Conservation (phyloP, 2,113 vertebrate species). For the Nycticebus coucang region DNA sequence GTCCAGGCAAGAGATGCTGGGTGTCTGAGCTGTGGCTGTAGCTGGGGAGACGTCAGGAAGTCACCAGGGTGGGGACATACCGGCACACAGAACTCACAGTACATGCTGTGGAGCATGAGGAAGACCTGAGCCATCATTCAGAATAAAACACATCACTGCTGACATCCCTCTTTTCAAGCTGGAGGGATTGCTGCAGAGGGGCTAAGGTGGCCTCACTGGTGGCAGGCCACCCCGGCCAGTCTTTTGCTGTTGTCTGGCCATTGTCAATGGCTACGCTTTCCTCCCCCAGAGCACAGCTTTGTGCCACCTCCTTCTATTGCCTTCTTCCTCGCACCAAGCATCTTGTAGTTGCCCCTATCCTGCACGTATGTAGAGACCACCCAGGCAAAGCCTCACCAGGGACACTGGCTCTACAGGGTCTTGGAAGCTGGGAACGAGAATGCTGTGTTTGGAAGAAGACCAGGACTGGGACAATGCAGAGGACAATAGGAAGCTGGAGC, state of each 20-base stretch:
- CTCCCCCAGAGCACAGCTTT: not conserved
- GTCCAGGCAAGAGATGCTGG: not conserved
- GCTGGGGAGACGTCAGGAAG: not conserved
- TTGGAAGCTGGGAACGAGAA: not conserved
- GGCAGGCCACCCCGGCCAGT: not conserved
- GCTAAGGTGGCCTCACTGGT: accelerated
- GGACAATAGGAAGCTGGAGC: not conserved
- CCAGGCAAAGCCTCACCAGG: not conserved
- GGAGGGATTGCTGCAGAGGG: not conserved
- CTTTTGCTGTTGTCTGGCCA: not conserved
- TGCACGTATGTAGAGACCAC: not conserved
- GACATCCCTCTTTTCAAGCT: not conserved
- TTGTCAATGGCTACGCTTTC: not conserved
- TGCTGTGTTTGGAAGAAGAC: not conserved
- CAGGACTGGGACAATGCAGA: too few relatives aligned
- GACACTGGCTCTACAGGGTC: not conserved
- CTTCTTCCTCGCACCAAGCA: not conserved
- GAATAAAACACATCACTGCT: not conserved
- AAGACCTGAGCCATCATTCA: not conserved
- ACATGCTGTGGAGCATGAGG: not conserved
- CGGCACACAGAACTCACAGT: not conserved
- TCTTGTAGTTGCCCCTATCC: not conserved
- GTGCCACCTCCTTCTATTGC: not conserved
- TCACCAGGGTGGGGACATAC: not conserved
- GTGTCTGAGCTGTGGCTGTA: not conserved